phyloP scores from a whole-genome alignment of 2,888 invertebrate species.

The Dolichomitus sp. region DNA sequence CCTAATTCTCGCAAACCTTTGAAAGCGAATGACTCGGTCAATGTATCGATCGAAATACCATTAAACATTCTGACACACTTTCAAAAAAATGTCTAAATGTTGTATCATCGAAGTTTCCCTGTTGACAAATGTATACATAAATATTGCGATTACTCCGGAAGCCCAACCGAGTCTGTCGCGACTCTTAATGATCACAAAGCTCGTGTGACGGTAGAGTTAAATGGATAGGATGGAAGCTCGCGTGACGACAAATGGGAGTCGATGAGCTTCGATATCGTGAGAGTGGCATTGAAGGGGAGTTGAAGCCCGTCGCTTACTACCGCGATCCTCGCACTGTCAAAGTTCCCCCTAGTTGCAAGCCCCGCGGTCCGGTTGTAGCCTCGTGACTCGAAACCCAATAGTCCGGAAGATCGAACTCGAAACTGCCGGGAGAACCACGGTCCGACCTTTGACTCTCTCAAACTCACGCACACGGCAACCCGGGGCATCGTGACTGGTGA shows the following conservation, averaged over 20 bases:
- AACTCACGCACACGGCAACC: slow-evolving; percentile 6
- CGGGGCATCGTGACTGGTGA: background rate
- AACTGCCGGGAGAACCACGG: slow-evolving; percentile 13
- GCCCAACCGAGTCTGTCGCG: background rate
- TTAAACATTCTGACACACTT: too few relatives aligned
- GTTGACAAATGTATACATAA: background rate
- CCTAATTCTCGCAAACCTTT: too few relatives aligned
- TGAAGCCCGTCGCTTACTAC: slow-evolving; percentile 12
- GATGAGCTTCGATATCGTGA: slow-evolving; percentile 46
- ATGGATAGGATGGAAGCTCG: slow-evolving; percentile 3
- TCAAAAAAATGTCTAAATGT: background rate
- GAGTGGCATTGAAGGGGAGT: slow-evolving; percentile 35
- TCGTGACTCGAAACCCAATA: slow-evolving; percentile 1
- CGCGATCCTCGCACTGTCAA: background rate
- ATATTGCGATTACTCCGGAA: background rate
- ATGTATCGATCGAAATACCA: too few relatives aligned
- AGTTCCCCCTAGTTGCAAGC: background rate
- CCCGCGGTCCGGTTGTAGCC: slow-evolving; percentile 2
- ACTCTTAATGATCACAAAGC: background rate
- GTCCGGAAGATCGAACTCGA: slow-evolving; percentile 38
- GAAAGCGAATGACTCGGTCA: too few relatives aligned
- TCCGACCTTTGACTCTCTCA: slow-evolving; percentile 29
- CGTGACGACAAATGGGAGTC: slow-evolving; percentile 55
- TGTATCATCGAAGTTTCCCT: background rate
- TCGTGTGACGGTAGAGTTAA: slow-evolving; percentile 15